These are phyloP conservation scores for Graptemys geographica DNA, from an alignment of 2,797 vertebrate genomes.

Conservation along the genomic window DNA sequence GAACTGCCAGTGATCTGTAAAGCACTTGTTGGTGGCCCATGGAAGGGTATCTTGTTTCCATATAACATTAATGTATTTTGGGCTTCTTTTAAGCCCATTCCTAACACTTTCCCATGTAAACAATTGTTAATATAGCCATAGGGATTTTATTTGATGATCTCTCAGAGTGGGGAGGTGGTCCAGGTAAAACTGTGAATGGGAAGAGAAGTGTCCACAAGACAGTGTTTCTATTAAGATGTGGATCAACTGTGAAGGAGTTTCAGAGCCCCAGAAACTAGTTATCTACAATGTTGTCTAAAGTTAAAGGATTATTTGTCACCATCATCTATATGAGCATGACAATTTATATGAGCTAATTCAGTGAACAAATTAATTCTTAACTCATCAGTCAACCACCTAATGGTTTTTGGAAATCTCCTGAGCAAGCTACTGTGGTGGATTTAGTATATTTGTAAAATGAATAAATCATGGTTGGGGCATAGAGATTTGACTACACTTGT, in stretches of 20 bases:
- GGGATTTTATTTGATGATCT: neutral
- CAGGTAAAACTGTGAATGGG: neutral
- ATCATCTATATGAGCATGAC: neutral
- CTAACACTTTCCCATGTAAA: neutral
- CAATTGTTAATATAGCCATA: neutral
- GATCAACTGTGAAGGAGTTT: neutral
- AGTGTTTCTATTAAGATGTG: neutral
- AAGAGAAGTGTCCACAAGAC: neutral
- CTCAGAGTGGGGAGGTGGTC: rapidly evolving
- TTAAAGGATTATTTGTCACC: neutral
- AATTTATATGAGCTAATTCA: constrained; percentile 20
- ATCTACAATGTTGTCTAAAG: neutral
- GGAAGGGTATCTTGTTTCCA: neutral
- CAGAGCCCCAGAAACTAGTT: neutral
- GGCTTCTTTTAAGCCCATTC: neutral
- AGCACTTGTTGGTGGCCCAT: neutral
- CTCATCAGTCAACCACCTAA: constrained; percentile 24
- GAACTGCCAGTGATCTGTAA: neutral
- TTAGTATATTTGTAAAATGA: constrained; percentile 44
- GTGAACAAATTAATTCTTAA: constrained; percentile 20
- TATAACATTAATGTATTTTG: neutral
- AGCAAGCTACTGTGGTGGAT: neutral
- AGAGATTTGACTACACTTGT: constrained; percentile 24
- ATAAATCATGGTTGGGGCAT: constrained; percentile 13
- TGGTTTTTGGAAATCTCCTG: constrained; percentile 16